Percentiles rank a stretch among this genome's conserved stretches.
These are phyloP conservation scores for Peucedramus taeniatus DNA, from an alignment of 2,113 vertebrate genomes.

Conservation along the genomic window DNA sequence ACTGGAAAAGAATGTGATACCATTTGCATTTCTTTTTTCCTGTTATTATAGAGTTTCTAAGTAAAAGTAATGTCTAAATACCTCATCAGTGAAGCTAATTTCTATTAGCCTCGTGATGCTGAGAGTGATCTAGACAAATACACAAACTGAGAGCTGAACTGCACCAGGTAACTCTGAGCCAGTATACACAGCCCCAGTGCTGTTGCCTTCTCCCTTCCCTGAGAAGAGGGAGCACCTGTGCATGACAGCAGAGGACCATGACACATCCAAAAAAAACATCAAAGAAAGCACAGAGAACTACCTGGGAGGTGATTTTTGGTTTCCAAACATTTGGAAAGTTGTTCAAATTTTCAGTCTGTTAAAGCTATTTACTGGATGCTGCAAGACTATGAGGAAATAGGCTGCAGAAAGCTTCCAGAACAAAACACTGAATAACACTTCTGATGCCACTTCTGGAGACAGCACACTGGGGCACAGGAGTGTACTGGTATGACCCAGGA, in stretches of 20 bases:
- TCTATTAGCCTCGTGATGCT: accelerated
- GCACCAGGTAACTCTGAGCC: not conserved
- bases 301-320: not conserved
- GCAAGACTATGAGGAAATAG: not conserved
- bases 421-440: not conserved
- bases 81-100: not conserved
- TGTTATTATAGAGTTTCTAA: not conserved
- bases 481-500: not conserved
- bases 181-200: not conserved
- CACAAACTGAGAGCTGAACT: not conserved
- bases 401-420: not conserved
- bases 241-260: not conserved
- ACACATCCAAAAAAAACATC: not conserved
- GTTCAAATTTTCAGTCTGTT: not conserved
- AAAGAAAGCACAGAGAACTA: not conserved
- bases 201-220: not conserved
- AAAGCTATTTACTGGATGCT: not conserved
- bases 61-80: not conserved
- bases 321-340: not conserved
- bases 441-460: not conserved
- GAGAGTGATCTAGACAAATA: not conserved
- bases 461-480: not conserved
- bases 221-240: not conserved
- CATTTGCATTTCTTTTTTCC: not conserved
- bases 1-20: not conserved